Percentiles rank a stretch among this genome's conserved stretches.
These are phyloP conservation scores for Noctua comes DNA, from an alignment of 2,888 invertebrate genomes.

Conservation along the genomic window DNA sequence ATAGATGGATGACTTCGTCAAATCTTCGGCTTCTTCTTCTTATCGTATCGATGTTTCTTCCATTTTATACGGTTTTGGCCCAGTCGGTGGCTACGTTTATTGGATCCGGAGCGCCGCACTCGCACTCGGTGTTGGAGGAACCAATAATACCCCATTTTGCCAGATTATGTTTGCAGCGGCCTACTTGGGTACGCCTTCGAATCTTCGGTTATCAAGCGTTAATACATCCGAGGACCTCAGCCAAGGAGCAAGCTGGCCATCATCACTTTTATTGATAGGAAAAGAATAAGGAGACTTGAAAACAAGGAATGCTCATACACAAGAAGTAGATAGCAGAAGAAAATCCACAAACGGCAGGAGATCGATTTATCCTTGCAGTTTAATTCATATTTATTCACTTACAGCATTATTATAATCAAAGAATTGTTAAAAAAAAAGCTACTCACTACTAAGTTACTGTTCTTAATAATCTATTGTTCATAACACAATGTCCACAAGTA, in stretches of 20 bases:
- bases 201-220: too few relatives aligned
- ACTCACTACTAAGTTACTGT: neutral
- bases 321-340: slow-evolving; percentile 1
- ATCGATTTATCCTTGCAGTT: neutral
- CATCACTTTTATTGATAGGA: too few relatives aligned
- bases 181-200: too few relatives aligned
- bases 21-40: neutral
- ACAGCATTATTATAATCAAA: neutral
- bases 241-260: neutral
- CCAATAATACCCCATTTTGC: too few relatives aligned
- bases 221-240: neutral
- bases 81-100: too few relatives aligned
- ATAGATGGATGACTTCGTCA: neutral
- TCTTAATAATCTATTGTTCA: neutral
- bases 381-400: neutral
- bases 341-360: neutral
- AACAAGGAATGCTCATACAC: neutral
- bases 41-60: too few relatives aligned
- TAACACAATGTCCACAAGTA: neutral
- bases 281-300: neutral
- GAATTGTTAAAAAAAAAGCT: neutral
- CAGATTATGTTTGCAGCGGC: too few relatives aligned
- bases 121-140: too few relatives aligned
- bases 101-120: too few relatives aligned
- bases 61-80: too few relatives aligned